Conservation (phyloP, 2,113 vertebrate species). For the Grammomys dolichurus region DNA sequence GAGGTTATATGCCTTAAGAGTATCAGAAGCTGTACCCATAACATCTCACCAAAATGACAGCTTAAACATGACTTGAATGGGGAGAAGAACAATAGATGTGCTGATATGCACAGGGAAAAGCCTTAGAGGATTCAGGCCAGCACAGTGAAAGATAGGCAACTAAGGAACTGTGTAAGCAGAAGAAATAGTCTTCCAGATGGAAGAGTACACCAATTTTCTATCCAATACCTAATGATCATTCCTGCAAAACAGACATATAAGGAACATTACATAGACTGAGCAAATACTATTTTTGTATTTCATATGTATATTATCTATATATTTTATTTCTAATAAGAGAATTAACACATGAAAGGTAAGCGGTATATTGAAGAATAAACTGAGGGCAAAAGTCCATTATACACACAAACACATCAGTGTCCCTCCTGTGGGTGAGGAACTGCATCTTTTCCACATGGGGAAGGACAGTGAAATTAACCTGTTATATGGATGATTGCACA, state of each 20-base stretch:
- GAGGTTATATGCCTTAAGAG: neutral
- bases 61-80: neutral
- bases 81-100: neutral
- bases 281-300: neutral
- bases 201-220: neutral
- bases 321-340: neutral
- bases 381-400: neutral
- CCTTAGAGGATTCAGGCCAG: neutral
- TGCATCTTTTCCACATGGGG: neutral
- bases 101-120: neutral
- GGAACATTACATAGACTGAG: neutral
- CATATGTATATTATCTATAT: neutral
- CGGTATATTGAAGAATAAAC: neutral
- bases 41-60: neutral
- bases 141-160: neutral
- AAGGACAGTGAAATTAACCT: too few species aligned
- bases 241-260: neutral
- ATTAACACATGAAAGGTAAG: neutral
- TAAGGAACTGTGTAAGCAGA: neutral
- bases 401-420: neutral
- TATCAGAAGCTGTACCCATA: neutral
- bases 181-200: neutral
- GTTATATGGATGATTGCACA: fast-evolving
- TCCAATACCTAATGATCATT: neutral
- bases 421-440: neutral